Evolutionary conservation across 64 coral and sea anemone genomes (phyloP).

Genomic region (Acropora tenuis): DNA sequence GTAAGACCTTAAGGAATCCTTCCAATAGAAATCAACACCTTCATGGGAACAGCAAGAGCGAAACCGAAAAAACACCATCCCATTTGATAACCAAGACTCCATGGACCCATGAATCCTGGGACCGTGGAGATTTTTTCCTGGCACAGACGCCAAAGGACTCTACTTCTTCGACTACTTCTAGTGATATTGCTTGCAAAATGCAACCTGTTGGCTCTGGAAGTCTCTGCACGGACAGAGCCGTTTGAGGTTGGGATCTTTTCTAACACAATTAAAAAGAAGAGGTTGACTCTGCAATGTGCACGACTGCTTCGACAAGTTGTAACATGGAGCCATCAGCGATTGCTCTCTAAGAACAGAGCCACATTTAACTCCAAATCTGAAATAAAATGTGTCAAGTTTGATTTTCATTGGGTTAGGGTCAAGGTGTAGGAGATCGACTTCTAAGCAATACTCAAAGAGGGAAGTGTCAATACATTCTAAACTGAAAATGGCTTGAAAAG

Average conservation of each 20-base stretch:
- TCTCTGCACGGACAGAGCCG: slow-evolving; percentile 89
- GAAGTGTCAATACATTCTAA: too few species aligned
- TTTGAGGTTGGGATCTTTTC: slow-evolving; percentile 21
- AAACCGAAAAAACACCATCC: background rate
- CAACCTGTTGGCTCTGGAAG: slow-evolving; percentile 80
- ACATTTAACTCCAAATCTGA: slow-evolving; percentile 68
- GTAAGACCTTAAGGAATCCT: too few species aligned
- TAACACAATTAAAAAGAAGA: slow-evolving; percentile 80
- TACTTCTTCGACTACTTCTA: background rate
- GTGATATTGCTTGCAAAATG: slow-evolving; percentile 79
- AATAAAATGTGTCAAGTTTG: background rate
- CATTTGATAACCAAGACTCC: background rate
- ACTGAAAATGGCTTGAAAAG: too few species aligned
- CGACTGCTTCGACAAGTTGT: background rate
- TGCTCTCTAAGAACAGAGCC: background rate
- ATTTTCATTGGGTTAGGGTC: background rate
- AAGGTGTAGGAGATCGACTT: too few species aligned
- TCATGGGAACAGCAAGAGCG: too few species aligned
- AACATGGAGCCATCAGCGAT: slow-evolving; percentile 66
- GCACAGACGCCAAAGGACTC: background rate
- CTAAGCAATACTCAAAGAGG: too few species aligned
- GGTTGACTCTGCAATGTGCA: slow-evolving; percentile 79
- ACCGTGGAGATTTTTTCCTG: background rate
- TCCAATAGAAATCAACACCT: too few species aligned
- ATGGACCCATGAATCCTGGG: background rate